A percentile compares a stretch with the other conserved stretches of the same genome.
Evolutionary conservation across 2,113 vertebrate species (phyloP).

Genomic region (Sapajus apella): DNA sequence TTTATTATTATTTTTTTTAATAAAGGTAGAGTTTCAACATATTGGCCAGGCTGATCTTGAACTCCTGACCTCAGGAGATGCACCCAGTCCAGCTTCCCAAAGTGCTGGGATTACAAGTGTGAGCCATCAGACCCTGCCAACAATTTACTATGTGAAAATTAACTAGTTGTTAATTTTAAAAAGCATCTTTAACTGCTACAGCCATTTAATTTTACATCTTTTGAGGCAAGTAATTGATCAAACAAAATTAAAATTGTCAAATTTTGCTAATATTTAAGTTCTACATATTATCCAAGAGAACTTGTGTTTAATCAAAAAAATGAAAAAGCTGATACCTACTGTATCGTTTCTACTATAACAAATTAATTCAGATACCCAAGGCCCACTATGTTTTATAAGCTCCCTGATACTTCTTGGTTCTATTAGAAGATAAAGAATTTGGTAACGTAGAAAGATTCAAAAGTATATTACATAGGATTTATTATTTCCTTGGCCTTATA

Average conservation of each 20-base stretch:
- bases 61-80: too few species aligned
- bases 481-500: neutral
- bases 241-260: conserved; percentile 27
- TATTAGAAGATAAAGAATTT: neutral
- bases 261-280: neutral
- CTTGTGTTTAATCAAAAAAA: neutral
- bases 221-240: neutral
- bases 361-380: neutral
- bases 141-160: neutral
- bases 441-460: neutral
- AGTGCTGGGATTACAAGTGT: too few species aligned
- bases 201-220: neutral
- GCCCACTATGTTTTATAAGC: neutral
- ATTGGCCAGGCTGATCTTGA: too few species aligned
- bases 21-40: too few species aligned
- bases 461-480: neutral
- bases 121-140: too few species aligned
- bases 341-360: neutral
- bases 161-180: neutral
- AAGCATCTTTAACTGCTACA: neutral
- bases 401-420: neutral
- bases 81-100: rapidly evolving
- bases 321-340: neutral
- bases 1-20: too few species aligned
- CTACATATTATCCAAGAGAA: neutral